Conservation (phyloP, 2,113 vertebrate species). For the Sinocyclocheilus anshuiensis region DNA sequence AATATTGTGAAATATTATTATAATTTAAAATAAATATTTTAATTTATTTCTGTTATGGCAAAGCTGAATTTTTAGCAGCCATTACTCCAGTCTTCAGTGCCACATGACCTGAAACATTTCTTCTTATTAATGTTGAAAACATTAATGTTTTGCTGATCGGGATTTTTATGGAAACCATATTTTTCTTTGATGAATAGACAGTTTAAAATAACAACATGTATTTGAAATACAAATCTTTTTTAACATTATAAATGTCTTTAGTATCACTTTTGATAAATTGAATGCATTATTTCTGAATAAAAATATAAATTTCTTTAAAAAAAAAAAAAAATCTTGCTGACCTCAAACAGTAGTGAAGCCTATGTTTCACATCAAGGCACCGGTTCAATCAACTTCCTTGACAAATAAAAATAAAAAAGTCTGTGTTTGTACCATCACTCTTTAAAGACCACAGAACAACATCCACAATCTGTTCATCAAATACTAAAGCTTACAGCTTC, state of each 20-base stretch:
- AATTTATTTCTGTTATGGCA: background rate
- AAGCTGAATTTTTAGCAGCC: background rate
- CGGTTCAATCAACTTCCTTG: conserved; percentile 8
- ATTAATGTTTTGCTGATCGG: background rate
- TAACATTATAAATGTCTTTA: background rate
- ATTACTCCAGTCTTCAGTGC: background rate
- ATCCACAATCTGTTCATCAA: conserved; percentile 14
- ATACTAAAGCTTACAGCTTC: background rate
- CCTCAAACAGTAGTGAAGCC: background rate
- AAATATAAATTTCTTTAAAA: background rate
- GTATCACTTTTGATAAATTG: background rate
- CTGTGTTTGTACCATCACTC: background rate
- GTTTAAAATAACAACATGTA: background rate
- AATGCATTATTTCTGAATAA: background rate
- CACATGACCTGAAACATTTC: background rate
- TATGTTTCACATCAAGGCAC: conserved; percentile 48
- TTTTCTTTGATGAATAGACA: background rate
- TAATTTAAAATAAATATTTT: background rate
- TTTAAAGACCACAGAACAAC: background rate
- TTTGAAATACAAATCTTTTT: background rate
- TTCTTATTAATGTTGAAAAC: background rate
- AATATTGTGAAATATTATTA: background rate
- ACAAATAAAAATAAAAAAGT: background rate
- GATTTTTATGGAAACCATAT: background rate
- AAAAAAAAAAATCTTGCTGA: background rate